Conservation (phyloP, 1,140 invertebrate species). For the Drosophila micromelanica region DNA sequence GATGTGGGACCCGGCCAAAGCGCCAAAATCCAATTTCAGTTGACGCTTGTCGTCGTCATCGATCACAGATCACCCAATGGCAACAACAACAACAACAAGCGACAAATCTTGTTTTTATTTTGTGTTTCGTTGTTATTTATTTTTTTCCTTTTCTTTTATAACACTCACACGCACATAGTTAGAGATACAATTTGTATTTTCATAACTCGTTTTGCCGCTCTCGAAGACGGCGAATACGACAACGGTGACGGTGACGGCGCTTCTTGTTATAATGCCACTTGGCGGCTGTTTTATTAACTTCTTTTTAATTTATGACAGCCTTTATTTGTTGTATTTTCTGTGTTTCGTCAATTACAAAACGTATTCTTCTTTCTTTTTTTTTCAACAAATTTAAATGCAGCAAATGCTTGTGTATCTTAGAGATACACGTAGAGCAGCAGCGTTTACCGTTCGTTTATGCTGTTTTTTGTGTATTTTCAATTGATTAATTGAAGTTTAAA, state of each 20-base stretch:
- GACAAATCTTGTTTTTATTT: constrained; percentile 57
- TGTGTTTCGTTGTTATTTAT: background rate
- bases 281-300: constrained; percentile 63
- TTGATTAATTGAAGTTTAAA: constrained; percentile 78
- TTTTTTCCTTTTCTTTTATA: constrained; percentile 29
- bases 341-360: constrained; percentile 28
- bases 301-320: constrained; percentile 57
- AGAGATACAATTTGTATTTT: constrained; percentile 75
- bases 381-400: too few species aligned
- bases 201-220: constrained; percentile 72
- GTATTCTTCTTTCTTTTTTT: constrained; percentile 7
- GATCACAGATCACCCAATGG: constrained; percentile 67
- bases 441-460: constrained; percentile 31
- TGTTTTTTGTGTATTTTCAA: constrained; percentile 36
- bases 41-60: constrained; percentile 71
- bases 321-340: constrained; percentile 49
- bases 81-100: constrained; percentile 30
- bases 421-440: constrained; percentile 4
- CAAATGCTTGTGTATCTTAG: background rate
- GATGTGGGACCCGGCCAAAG: constrained; percentile 22
- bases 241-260: constrained; percentile 14
- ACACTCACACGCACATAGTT: constrained; percentile 65
- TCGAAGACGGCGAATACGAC: background rate
- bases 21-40: constrained; percentile 71
- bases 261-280: constrained; percentile 66